Percentiles rank a stretch among this genome's conserved stretches.
phyloP scores from a whole-genome alignment of 2,797 vertebrate species.

The Notoglanidium macrostoma region DNA sequence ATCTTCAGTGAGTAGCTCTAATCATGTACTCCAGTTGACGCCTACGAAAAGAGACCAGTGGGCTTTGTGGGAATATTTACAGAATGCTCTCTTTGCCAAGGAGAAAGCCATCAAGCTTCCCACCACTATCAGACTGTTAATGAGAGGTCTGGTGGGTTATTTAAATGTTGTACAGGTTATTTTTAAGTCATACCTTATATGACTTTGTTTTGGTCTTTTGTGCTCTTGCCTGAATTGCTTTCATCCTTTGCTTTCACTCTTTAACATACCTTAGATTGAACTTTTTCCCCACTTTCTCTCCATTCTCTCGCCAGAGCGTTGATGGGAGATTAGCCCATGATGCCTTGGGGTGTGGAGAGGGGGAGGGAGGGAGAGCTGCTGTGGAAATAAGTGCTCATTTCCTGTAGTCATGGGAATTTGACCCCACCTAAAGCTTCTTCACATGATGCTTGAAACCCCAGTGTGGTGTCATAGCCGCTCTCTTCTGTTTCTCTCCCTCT shows the following conservation, averaged over 20 bases:
- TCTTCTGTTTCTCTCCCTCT: constrained; percentile 23
- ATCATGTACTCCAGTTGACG: constrained; percentile 26
- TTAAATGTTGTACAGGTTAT: constrained; percentile 22
- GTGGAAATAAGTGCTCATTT: constrained; percentile 80
- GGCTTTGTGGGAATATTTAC: constrained; percentile 58
- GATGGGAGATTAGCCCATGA: constrained; percentile 51
- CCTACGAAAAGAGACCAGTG: constrained; percentile 35
- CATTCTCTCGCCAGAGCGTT: constrained; percentile 4
- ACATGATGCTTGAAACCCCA: constrained; percentile 45
- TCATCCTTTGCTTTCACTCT: constrained; percentile 34
- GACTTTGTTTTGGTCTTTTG: constrained; percentile 36
- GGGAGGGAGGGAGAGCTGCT: constrained; percentile 51
- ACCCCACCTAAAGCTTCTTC: constrained; percentile 64
- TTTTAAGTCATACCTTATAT: constrained; percentile 33
- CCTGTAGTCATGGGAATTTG: constrained; percentile 79
- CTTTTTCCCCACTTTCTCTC: constrained; percentile 21
- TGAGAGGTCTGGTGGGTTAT: not conserved
- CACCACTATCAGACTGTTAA: constrained; percentile 6
- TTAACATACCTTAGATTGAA: constrained; percentile 17
- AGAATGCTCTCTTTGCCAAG: constrained; percentile 53
- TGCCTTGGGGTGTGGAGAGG: constrained; percentile 57
- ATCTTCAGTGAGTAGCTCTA: constrained; percentile 37
- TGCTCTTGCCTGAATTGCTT: constrained; percentile 17
- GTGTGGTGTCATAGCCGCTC: constrained; percentile 28
- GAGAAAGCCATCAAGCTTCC: constrained; percentile 51